These are phyloP conservation scores for Pelvicachromis taeniatus DNA, from an alignment of 2,113 vertebrate species.

Conservation along the genomic window DNA sequence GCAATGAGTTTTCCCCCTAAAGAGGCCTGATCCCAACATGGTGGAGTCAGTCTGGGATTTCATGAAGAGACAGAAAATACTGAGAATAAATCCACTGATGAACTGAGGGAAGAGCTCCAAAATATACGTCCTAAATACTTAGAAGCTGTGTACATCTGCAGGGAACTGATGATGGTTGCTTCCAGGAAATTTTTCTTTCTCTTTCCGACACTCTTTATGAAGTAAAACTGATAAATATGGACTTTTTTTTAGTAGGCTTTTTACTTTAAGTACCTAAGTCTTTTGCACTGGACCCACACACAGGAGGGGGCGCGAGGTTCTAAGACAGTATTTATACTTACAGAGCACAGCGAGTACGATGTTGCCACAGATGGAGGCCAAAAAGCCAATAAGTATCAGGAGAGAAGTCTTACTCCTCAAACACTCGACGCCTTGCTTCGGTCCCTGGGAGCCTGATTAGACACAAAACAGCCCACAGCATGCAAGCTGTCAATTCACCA, in stretches of 20 bases:
- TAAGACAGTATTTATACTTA: slow-evolving; percentile 35
- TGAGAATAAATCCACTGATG: background rate
- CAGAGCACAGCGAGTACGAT: slow-evolving; percentile 42
- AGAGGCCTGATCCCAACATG: background rate
- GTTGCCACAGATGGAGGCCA: slow-evolving; percentile 54
- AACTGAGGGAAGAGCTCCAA: background rate
- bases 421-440: slow-evolving; percentile 22
- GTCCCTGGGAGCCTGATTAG: slow-evolving; percentile 58
- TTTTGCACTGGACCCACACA: background rate
- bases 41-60: background rate
- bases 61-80: background rate
- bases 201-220: background rate
- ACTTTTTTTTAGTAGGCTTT: background rate
- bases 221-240: background rate
- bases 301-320: background rate
- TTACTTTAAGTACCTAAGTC: background rate
- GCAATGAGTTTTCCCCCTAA: background rate
- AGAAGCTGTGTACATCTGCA: background rate
- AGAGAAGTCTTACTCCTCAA: slow-evolving; percentile 39
- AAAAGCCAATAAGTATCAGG: slow-evolving; percentile 54
- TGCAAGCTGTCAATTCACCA: slow-evolving; percentile 4
- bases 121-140: background rate
- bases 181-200: background rate
- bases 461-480: slow-evolving; percentile 33
- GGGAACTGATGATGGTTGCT: background rate